phyloP scores from a whole-genome alignment of 53 echinoderm and acorn worm genomes.

The Holothuria scabra region DNA sequence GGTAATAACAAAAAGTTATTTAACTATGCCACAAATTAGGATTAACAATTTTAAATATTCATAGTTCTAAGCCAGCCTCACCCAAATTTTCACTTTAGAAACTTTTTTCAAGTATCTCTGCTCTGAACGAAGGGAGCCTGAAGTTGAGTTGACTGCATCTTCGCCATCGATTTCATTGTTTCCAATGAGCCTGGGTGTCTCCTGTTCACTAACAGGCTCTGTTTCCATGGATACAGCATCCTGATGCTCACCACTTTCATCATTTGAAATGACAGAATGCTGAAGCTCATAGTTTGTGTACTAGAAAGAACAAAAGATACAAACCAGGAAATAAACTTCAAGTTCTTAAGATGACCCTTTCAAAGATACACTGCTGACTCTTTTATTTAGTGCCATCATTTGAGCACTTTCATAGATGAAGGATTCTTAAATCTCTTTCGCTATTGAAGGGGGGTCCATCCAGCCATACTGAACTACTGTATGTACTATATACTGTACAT shows the following conservation, averaged over 20 bases:
- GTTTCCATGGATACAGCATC: not conserved
- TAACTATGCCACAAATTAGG: not conserved
- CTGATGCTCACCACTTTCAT: not conserved
- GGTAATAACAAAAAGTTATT: not conserved
- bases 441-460: too few species aligned
- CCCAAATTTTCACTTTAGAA: constrained; percentile 18
- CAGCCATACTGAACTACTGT: too few species aligned
- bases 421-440: too few species aligned
- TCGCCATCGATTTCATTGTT: too few species aligned
- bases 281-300: constrained; percentile 52
- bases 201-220: not conserved
- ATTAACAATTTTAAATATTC: not conserved
- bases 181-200: too few species aligned
- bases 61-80: not conserved
- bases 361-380: too few species aligned
- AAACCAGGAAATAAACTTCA: not conserved
- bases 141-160: too few species aligned
- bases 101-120: constrained; percentile 27
- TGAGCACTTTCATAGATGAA: too few species aligned
- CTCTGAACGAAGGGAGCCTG: not conserved
- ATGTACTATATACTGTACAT: too few species aligned
- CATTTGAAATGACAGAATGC: not conserved
- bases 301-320: not conserved
- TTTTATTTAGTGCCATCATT: too few species aligned
- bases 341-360: not conserved